Percentiles rank a stretch among this genome's conserved stretches.
Evolutionary conservation across 2,888 invertebrate species (phyloP).

Genomic region (Colletes collaris): DNA sequence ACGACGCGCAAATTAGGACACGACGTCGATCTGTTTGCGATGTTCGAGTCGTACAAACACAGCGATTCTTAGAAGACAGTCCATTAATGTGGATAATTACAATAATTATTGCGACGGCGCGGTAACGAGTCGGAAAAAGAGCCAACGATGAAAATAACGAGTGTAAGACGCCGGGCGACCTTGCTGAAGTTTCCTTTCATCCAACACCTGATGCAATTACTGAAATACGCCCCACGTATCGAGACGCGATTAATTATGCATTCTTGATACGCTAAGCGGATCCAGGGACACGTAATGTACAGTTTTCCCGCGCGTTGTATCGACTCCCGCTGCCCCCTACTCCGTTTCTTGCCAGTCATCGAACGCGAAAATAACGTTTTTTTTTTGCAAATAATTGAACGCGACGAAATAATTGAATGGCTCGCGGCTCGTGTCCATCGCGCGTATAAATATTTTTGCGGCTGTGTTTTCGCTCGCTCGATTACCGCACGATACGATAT

Average conservation of each 20-base stretch:
- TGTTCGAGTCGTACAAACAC: conserved; percentile 2
- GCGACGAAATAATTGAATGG: conserved; percentile 24
- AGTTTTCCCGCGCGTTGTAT: background rate
- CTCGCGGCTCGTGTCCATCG: background rate
- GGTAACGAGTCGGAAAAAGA: conserved; percentile 8
- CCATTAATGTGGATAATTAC: conserved; percentile 31
- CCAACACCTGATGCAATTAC: conserved; percentile 58
- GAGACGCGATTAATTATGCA: conserved; percentile 44
- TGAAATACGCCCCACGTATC: conserved; percentile 48
- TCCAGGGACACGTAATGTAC: conserved; percentile 25
- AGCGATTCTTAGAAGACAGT: conserved; percentile 1
- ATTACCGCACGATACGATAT: conserved; percentile 48
- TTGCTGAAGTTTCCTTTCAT: conserved; percentile 57
- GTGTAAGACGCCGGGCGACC: conserved; percentile 31
- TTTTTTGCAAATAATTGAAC: conserved; percentile 10
- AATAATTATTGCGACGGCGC: conserved; percentile 6
- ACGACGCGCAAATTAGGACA: background rate
- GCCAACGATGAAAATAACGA: conserved; percentile 30
- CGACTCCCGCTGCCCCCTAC: background rate
- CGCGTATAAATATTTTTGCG: conserved; percentile 29
- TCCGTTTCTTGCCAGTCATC: background rate
- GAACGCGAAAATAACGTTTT: conserved; percentile 8
- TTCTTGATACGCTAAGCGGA: conserved; percentile 48
- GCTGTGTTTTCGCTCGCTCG: conserved; percentile 3
- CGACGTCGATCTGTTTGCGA: conserved; percentile 11